Percentiles rank a stretch among this genome's conserved stretches.
Conservation (phyloP, 2,797 vertebrate species). For the Parotocinclus haroldoi region DNA sequence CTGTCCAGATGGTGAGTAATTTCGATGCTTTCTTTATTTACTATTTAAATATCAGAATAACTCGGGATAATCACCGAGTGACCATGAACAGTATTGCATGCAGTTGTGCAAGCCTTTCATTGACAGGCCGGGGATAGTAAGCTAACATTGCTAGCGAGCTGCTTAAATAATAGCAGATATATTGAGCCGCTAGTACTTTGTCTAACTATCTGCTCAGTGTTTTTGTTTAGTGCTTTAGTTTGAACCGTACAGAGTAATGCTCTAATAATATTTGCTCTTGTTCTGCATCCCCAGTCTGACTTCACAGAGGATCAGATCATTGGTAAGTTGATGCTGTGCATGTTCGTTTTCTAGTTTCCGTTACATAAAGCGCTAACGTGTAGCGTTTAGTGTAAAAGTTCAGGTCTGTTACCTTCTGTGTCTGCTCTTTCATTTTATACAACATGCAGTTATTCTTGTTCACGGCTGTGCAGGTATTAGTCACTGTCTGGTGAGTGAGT, state of each 20-base stretch:
- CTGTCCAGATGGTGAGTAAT: conserved; percentile 41
- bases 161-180: not conserved
- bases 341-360: not conserved
- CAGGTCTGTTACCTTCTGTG: not conserved
- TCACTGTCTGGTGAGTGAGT: conserved; percentile 10
- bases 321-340: conserved; percentile 59
- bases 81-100: not conserved
- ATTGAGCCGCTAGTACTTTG: not conserved
- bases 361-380: not conserved
- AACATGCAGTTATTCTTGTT: not conserved
- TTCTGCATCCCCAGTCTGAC: conserved; percentile 63
- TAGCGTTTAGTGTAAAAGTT: not conserved
- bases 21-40: not conserved
- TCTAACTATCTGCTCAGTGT: not conserved
- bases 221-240: not conserved
- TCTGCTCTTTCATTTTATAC: not conserved
- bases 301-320: conserved; percentile 77
- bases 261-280: not conserved
- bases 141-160: not conserved
- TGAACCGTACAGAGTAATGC: too few species aligned
- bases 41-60: too few species aligned
- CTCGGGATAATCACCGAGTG: too few species aligned
- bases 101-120: not conserved
- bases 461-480: not conserved
- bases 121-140: not conserved